phyloP scores from a whole-genome alignment of 2,797 vertebrate genomes.

The Schizopygopsis malacanthus region DNA sequence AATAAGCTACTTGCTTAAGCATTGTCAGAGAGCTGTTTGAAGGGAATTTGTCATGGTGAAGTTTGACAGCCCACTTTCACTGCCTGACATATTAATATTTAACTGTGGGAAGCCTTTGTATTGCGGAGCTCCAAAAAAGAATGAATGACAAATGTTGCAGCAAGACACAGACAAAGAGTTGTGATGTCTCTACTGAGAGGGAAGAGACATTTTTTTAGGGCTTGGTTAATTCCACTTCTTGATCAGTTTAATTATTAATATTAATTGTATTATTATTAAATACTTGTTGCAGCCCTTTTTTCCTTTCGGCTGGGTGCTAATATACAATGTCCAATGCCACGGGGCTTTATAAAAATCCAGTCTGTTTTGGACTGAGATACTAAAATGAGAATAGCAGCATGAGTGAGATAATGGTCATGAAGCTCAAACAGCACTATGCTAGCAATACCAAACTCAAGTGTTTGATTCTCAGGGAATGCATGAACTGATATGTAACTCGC shows the following conservation, averaged over 20 bases:
- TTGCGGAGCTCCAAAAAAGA: neutral
- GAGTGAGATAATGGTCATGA: neutral
- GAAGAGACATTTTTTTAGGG: neutral
- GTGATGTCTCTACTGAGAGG: slow-evolving; percentile 18
- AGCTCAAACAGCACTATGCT: neutral
- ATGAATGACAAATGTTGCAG: slow-evolving; percentile 16
- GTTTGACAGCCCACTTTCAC: slow-evolving; percentile 43
- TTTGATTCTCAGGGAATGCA: neutral
- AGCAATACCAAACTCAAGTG: neutral
- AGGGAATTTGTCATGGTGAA: slow-evolving; percentile 17
- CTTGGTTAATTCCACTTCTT: neutral
- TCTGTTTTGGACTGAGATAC: neutral
- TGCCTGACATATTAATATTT: slow-evolving; percentile 33
- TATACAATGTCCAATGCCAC: neutral
- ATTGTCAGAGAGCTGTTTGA: slow-evolving; percentile 5
- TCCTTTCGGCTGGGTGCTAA: neutral
- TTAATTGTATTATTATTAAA: neutral
- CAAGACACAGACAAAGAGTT: slow-evolving; percentile 11
- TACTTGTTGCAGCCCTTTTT: neutral
- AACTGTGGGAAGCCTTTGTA: slow-evolving; percentile 31
- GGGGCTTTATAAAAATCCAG: neutral
- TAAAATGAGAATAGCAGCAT: neutral
- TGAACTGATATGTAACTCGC: neutral
- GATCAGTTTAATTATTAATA: neutral
- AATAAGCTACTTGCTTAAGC: slow-evolving; percentile 7